phyloP scores from a whole-genome alignment of 2,888 invertebrate species.

The Aporophyla nigra region DNA sequence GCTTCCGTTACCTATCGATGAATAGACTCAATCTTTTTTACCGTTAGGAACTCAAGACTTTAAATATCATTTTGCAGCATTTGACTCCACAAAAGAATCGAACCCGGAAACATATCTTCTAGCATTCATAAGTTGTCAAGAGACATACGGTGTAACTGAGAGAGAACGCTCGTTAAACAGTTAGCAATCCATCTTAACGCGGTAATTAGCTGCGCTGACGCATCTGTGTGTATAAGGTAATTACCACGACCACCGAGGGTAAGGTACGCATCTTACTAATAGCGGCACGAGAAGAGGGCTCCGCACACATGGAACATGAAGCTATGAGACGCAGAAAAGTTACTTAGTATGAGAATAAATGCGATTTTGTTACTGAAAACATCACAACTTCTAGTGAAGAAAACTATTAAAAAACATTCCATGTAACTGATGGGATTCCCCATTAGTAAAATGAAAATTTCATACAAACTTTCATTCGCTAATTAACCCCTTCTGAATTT shows the following conservation, averaged over 20 bases:
- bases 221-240: slow-evolving; percentile 37
- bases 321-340: not conserved
- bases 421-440: too few species aligned
- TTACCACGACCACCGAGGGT: not conserved
- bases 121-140: not conserved
- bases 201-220: slow-evolving; percentile 43
- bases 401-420: not conserved
- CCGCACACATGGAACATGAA: not conserved
- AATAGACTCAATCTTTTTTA: not conserved
- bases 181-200: slow-evolving; percentile 39
- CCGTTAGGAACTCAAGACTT: not conserved
- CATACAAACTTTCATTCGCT: too few species aligned
- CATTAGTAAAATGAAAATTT: too few species aligned
- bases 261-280: not conserved
- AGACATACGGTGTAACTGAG: not conserved
- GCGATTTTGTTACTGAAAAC: not conserved
- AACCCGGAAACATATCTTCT: slow-evolving; percentile 15
- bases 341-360: not conserved
- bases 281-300: not conserved
- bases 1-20: slow-evolving; percentile 9
- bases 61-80: not conserved
- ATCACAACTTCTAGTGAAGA: not conserved
- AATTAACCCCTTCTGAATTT: too few species aligned
- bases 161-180: slow-evolving; percentile 38
- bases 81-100: not conserved